These are phyloP conservation scores for Phycodurus eques DNA, from an alignment of 2,113 vertebrate species.

Conservation along the genomic window DNA sequence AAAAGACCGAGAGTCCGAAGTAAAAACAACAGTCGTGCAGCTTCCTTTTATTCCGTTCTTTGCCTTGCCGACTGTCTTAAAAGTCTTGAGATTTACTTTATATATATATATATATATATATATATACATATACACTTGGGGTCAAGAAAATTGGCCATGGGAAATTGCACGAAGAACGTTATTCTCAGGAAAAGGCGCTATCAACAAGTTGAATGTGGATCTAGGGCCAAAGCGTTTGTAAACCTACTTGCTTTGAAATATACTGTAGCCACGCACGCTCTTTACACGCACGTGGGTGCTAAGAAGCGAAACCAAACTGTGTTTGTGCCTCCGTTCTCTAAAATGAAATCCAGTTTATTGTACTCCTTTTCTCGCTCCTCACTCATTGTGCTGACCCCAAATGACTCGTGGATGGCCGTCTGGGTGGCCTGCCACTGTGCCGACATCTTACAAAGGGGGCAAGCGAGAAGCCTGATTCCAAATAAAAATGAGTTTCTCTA, in stretches of 20 bases:
- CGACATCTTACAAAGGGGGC: slow-evolving; percentile 36
- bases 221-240: too few relatives aligned
- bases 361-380: slow-evolving; percentile 29
- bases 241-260: neutral
- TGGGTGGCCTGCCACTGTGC: slow-evolving; percentile 37
- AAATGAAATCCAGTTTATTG: slow-evolving; percentile 26
- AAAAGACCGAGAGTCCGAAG: neutral
- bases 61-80: neutral
- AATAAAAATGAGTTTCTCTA: slow-evolving; percentile 55
- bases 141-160: too few relatives aligned
- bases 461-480: slow-evolving; percentile 22
- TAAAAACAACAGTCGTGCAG: slow-evolving; percentile 21
- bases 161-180: too few relatives aligned
- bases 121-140: too few relatives aligned
- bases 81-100: too few relatives aligned
- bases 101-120: too few relatives aligned
- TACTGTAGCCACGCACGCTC: neutral
- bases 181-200: too few relatives aligned
- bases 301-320: slow-evolving; percentile 26
- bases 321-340: slow-evolving; percentile 23
- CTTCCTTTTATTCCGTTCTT: slow-evolving; percentile 18
- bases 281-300: neutral
- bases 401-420: slow-evolving; percentile 25
- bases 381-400: neutral
- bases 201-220: too few relatives aligned